These are phyloP conservation scores for Caenorhabditis sinica DNA, from an alignment of 2,888 invertebrate genomes.

Conservation along the genomic window DNA sequence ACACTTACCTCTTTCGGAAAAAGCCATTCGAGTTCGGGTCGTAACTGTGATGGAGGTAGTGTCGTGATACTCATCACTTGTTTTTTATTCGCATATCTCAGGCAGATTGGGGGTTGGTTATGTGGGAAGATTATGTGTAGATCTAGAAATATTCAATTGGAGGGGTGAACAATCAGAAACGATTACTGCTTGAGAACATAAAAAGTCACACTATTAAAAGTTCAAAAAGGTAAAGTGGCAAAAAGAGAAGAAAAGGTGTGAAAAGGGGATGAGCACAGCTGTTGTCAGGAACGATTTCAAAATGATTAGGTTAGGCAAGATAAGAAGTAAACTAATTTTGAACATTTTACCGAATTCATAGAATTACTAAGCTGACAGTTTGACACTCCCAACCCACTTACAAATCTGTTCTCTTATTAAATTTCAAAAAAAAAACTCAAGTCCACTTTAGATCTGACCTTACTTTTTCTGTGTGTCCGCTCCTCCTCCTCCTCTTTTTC, in stretches of 20 bases:
- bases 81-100: constrained; percentile 36
- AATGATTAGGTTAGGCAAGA: too few species aligned
- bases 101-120: neutral
- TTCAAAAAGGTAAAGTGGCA: too few species aligned
- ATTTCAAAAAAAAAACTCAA: constrained; percentile 17
- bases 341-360: too few species aligned
- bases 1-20: constrained; percentile 71
- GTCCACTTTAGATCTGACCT: constrained; percentile 40
- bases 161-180: constrained; percentile 9
- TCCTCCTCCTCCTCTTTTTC: neutral
- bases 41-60: constrained; percentile 48
- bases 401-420: neutral
- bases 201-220: too few species aligned
- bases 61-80: constrained; percentile 50
- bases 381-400: neutral
- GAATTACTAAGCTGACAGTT: neutral
- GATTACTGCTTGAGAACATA: too few species aligned
- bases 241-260: too few species aligned
- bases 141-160: neutral
- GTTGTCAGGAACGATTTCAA: too few species aligned
- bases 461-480: neutral
- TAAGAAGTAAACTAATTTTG: too few species aligned
- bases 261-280: too few species aligned
- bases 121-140: neutral
- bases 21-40: constrained; percentile 73